phyloP scores from a whole-genome alignment of 2,888 invertebrate genomes.

The Adelphocoris suturalis region DNA sequence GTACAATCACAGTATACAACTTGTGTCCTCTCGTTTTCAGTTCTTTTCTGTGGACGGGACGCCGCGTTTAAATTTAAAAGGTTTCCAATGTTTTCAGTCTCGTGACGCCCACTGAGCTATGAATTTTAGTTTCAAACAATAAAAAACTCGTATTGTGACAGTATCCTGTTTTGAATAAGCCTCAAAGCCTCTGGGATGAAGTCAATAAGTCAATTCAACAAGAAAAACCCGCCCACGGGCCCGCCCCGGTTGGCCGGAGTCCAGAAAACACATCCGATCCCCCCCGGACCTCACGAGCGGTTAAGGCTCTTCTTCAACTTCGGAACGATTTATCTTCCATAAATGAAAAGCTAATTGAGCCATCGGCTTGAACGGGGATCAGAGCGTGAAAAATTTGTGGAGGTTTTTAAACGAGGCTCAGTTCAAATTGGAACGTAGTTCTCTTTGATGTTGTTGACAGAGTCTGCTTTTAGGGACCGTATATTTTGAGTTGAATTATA shows the following conservation, averaged over 20 bases:
- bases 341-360: conserved; percentile 51
- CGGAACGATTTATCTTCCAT: conserved; percentile 13
- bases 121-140: conserved; percentile 22
- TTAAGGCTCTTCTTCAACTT: not conserved
- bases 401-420: not conserved
- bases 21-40: not conserved
- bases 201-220: conserved; percentile 42
- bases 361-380: conserved; percentile 10
- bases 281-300: not conserved
- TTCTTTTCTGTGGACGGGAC: not conserved
- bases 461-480: not conserved
- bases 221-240: conserved; percentile 36
- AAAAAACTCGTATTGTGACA: conserved; percentile 39
- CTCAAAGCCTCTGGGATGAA: conserved; percentile 34
- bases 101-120: conserved; percentile 31
- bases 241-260: conserved; percentile 3
- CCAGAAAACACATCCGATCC: conserved; percentile 18
- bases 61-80: conserved; percentile 26
- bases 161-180: conserved; percentile 42
- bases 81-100: conserved; percentile 23
- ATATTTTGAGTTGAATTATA: no score
- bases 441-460: conserved; percentile 2
- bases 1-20: not conserved
- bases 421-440: not conserved
- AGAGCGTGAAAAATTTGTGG: not conserved